Percentiles rank a stretch among this genome's conserved stretches.
phyloP scores from a whole-genome alignment of 2,113 vertebrate species.

The Serilophus lunatus region DNA sequence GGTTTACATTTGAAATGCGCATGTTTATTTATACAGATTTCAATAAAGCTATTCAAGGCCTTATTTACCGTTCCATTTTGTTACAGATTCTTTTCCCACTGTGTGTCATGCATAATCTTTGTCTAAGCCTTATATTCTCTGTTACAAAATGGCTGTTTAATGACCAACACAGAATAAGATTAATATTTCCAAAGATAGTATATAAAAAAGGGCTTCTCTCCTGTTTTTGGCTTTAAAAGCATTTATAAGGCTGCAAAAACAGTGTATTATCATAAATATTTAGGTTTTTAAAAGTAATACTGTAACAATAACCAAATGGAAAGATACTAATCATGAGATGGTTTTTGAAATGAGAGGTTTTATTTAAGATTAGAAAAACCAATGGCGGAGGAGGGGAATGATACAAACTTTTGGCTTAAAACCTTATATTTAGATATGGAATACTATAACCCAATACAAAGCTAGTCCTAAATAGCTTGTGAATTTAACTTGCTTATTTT shows the following conservation, averaged over 20 bases:
- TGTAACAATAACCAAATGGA: neutral
- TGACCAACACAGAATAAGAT: neutral
- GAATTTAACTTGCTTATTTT: neutral
- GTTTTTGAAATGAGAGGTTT: neutral
- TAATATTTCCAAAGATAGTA: neutral
- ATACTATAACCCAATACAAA: neutral
- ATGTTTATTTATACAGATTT: constrained; percentile 99
- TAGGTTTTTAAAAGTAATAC: neutral
- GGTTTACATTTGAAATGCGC: constrained; percentile 99
- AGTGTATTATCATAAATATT: neutral
- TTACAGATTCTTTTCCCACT: constrained; percentile 44
- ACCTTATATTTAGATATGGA: neutral
- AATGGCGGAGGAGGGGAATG: accelerated
- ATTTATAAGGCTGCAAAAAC: neutral
- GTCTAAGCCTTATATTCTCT: neutral
- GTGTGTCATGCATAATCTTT: neutral
- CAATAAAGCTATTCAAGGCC: constrained; percentile 99
- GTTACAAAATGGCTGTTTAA: neutral
- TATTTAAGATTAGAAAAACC: neutral
- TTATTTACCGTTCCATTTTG: constrained; percentile 73
- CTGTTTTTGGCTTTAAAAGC: neutral
- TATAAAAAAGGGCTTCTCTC: neutral
- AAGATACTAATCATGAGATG: neutral
- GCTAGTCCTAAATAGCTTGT: neutral
- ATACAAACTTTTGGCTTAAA: neutral